These are phyloP conservation scores for Seriola quinqueradiata DNA, from an alignment of 2,113 vertebrate species.

Conservation along the genomic window DNA sequence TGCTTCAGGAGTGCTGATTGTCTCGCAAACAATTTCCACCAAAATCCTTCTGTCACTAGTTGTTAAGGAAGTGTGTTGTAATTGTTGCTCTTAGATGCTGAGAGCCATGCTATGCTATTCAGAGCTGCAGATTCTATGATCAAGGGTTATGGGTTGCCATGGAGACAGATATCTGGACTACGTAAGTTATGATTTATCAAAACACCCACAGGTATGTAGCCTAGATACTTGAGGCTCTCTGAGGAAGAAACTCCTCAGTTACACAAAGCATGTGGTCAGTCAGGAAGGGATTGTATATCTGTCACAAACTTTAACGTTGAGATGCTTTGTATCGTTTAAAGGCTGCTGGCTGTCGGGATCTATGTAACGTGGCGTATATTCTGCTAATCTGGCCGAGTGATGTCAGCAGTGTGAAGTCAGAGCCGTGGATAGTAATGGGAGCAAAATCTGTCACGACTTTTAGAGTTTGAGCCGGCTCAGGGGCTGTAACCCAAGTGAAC, in stretches of 20 bases:
- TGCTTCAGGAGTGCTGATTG: no score
- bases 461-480: conserved; percentile 47
- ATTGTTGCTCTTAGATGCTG: conserved; percentile 50
- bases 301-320: conserved; percentile 8
- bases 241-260: conserved; percentile 10
- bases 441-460: conserved; percentile 49
- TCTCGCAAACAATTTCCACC: no score
- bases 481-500: conserved; percentile 67
- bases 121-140: conserved; percentile 42
- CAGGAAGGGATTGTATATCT: background rate
- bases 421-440: conserved; percentile 37
- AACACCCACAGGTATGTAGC: conserved; percentile 60
- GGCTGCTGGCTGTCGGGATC: background rate
- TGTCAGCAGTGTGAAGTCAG: conserved; percentile 15
- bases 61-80: conserved; percentile 25
- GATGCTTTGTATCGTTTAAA: background rate
- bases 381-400: conserved; percentile 4
- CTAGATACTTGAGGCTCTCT: conserved; percentile 46
- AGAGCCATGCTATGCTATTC: conserved; percentile 43
- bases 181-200: conserved; percentile 65
- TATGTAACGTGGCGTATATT: background rate
- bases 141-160: conserved; percentile 74
- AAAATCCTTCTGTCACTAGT: background rate
- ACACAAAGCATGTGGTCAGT: conserved; percentile 31
- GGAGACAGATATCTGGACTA: conserved; percentile 73